Base-by-base conservation (phyloP, 2,113 vertebrate species). In the Lepisosteus oculatus region DNA sequence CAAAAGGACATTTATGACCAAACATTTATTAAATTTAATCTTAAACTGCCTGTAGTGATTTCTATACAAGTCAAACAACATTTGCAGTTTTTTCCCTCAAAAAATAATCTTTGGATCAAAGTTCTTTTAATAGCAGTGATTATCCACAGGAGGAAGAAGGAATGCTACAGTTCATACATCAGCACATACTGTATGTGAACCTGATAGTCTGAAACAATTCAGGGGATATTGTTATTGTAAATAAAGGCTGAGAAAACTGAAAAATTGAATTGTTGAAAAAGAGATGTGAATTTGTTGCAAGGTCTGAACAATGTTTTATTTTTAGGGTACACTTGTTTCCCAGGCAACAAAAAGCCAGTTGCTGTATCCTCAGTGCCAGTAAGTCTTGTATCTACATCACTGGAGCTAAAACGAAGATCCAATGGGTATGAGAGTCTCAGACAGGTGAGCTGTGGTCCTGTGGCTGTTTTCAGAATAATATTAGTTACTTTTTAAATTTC, bases 71-170 rank as follows among this genome's bases (percentile, higher is more conserved):
- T 51, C 47, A 51, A 9, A 9, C 47, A 51, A 51, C 9, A 51
- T 51, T 51, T 51, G 47, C 47, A 6, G 47, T 51, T 5, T 9
- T 51, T 9, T 51, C 47, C 5, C 5, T 9, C 1, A 51, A 51
- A 9, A 77, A 73, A 80, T 70, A 12, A 17, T 64, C 73, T 69
- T 76, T 63, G 73, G 83, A 75, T 87, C 79, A 81, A 65, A 79
- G 72, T 8, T 64, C 54, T 70, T 78, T 72, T 73, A 79, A 73
- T 78, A 72, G 51, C 72, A 69, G 62, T 77, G 76, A 79, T 68
- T 71, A 66, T 68, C 64, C 55, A 59, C 62, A 5, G 47, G 47
- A 51, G 47, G 9, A 51, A 6, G 9, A 9, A 51, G 47, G 47
- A 51, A 51, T 9, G 2, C 47, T 51, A 9, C 47, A 9, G 3